These are phyloP conservation scores for Zalophus californianus DNA, from an alignment of 2,797 vertebrate genomes.

Conservation along the genomic window DNA sequence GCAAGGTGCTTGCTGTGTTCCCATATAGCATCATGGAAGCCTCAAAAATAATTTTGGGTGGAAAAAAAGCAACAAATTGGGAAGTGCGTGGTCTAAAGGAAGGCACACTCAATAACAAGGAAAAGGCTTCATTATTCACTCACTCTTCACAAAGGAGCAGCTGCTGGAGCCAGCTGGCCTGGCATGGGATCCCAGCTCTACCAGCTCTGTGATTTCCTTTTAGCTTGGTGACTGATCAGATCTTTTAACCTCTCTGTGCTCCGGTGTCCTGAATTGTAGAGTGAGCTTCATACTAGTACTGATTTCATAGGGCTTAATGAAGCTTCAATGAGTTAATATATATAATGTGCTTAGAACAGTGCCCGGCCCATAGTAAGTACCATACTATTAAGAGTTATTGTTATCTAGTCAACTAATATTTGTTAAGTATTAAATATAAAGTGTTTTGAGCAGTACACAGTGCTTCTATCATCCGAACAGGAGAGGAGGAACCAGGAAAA, in stretches of 20 bases:
- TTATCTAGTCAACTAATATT: not conserved
- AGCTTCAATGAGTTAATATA: not conserved
- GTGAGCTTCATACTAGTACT: not conserved
- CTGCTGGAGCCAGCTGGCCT: not conserved
- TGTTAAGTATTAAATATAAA: constrained; percentile 9
- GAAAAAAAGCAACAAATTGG: not conserved
- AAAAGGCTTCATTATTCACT: not conserved
- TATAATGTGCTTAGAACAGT: not conserved
- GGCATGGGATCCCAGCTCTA: not conserved
- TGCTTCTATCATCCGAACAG: not conserved
- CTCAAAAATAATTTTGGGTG: not conserved
- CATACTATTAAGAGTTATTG: not conserved
- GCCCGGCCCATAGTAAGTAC: not conserved
- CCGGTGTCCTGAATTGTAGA: not conserved
- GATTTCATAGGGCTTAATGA: not conserved
- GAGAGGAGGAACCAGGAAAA: not conserved
- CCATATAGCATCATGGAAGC: not conserved
- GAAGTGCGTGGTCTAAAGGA: constrained; percentile 8
- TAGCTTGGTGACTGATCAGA: not conserved
- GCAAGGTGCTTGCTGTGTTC: not conserved
- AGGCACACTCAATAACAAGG: not conserved
- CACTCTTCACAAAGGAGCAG: not conserved
- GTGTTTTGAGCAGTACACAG: not conserved
- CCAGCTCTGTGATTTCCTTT: not conserved
- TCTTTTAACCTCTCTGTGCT: not conserved